Percentiles rank a stretch among this genome's conserved stretches.
phyloP scores from a whole-genome alignment of 2,113 vertebrate species.

The Dasyprocta punctata region DNA sequence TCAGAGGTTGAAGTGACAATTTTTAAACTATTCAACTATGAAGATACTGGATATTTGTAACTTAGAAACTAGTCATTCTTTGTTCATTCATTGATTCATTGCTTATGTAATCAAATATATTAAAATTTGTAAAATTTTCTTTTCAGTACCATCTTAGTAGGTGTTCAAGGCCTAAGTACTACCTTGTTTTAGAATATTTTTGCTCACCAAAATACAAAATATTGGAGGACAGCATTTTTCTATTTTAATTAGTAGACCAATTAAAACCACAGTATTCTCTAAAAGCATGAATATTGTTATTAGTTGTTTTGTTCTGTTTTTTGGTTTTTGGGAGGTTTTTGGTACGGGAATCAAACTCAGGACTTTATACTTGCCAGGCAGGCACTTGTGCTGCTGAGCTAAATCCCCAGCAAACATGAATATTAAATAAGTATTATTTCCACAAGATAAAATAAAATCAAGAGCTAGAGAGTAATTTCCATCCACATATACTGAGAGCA shows the following conservation, averaged over 20 bases:
- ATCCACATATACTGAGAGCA: neutral
- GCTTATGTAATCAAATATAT: neutral
- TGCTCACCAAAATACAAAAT: neutral
- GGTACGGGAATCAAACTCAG: too few species aligned
- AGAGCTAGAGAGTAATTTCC: neutral
- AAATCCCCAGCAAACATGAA: neutral
- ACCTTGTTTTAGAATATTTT: neutral
- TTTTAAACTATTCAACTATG: neutral
- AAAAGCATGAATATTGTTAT: neutral
- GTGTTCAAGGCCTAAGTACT: neutral
- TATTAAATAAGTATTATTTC: neutral
- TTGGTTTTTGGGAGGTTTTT: too few species aligned
- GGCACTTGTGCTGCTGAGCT: too few species aligned
- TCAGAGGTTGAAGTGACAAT: neutral
- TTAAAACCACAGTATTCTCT: conserved; percentile 5
- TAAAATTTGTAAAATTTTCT: neutral
- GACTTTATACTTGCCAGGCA: too few species aligned
- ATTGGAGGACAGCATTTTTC: neutral
- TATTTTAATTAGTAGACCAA: neutral
- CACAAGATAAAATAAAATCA: neutral
- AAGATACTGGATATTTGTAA: neutral
- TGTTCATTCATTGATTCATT: neutral
- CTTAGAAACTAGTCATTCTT: neutral
- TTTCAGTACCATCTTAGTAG: neutral
- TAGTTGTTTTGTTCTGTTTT: too few species aligned